Base-by-base conservation (phyloP, 2,888 invertebrate genomes). In the Altica lythri region DNA sequence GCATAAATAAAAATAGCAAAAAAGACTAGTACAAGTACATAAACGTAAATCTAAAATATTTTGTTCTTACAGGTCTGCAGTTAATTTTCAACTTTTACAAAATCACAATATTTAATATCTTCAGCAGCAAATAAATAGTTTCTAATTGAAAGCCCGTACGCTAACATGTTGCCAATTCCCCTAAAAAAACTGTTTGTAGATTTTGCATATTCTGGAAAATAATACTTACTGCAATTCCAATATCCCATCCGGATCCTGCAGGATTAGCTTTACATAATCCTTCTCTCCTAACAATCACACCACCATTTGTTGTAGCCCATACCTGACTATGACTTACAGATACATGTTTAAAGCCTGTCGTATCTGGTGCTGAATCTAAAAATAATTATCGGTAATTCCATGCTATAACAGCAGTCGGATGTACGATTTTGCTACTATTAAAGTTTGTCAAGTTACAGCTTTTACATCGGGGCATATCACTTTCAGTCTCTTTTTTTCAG, bases 231-330 rank as follows among this genome's bases (percentile, higher is more conserved):
- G 79, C 75, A 55, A 89, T 84, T 22, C 89, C 86, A 34, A 82
- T 78, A 68, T 85, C 86, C 94, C 94, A 95, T 18, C 86, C 86
- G 19, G 85, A 82, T 42, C 94, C 94, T 49, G 84, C 82, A 1
- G 88, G 86, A 77, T 86, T 86, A 27, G 83, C 83, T 35, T 78
- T 74, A 8, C 88, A 86, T 27, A 92, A 85, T 12, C 92, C 92
- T 59, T 86, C 82, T 48, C 94, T 81, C 54, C 87, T 82, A 58
- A 86, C 83, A 40, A 90, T 77, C 14, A 82, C 79, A 9, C 90
- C 89, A 59, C 86, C 86, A 40, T 83, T 78, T 8, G 88, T 84
- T 37, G 88, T 80, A 0, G 88, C 90, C 91, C 91, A 92, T 34
- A 91, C 86, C 72, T 88, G 88, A 30, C 69, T 72, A 42, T 81